These are phyloP conservation scores for Lasioglossum figueresi DNA, from an alignment of 2,888 invertebrate genomes.

Conservation along the genomic window DNA sequence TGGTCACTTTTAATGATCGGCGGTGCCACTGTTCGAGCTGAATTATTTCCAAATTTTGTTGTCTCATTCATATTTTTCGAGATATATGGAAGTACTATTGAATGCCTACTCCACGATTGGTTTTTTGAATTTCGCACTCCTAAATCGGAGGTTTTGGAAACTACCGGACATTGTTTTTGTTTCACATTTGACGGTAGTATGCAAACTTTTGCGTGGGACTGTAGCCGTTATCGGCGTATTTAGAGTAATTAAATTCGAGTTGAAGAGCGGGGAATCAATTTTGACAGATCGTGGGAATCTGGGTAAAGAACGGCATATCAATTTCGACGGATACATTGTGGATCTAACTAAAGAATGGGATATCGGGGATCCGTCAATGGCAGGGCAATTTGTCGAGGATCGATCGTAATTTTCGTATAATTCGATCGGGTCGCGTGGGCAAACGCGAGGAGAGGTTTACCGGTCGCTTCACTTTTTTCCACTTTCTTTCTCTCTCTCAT, in stretches of 20 bases:
- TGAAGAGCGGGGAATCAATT: background rate
- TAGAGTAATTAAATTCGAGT: background rate
- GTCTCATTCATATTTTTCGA: no score
- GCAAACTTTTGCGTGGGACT: background rate
- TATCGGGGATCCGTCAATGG: background rate
- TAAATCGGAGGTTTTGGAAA: no score
- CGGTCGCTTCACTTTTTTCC: background rate
- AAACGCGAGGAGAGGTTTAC: slow-evolving; percentile 26
- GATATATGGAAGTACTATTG: no score
- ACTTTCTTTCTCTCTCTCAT: background rate
- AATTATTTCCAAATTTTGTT: no score
- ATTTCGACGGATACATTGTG: background rate
- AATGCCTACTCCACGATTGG: no score
- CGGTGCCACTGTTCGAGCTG: no score
- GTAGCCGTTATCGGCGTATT: background rate
- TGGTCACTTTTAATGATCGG: no score
- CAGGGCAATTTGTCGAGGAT: background rate
- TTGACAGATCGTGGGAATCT: background rate
- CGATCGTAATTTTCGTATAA: slow-evolving; percentile 23
- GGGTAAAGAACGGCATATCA: background rate
- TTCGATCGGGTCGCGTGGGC: slow-evolving; percentile 31
- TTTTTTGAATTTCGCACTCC: no score
- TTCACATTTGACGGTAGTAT: background rate
- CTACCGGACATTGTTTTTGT: no score
- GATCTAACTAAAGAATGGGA: background rate